A percentile compares a stretch with the other conserved stretches of the same genome.
Evolutionary conservation across 2,113 vertebrate genomes (phyloP).

Genomic region (Marcusenius ussheri): DNA sequence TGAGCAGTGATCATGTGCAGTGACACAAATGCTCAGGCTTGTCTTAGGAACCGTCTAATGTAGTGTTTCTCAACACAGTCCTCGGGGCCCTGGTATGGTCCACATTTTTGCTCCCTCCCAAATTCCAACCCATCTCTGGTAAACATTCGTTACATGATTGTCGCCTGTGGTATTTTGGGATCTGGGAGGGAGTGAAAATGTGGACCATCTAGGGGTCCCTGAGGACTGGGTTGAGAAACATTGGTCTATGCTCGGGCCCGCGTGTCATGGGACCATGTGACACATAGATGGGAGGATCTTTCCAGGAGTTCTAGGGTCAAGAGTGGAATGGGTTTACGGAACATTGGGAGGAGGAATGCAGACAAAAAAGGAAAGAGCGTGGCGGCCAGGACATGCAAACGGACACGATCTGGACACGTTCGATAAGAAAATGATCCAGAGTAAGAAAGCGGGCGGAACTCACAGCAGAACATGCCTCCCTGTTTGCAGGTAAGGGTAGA

Average conservation of each 20-base stretch:
- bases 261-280: neutral
- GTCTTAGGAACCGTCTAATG: neutral
- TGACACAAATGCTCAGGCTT: neutral
- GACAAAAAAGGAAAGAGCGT: neutral
- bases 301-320: neutral
- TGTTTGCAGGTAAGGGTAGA: conserved; percentile 76
- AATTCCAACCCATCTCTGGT: neutral
- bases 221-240: neutral
- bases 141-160: neutral
- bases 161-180: neutral
- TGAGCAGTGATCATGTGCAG: neutral
- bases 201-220: neutral
- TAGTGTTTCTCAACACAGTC: neutral
- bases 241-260: neutral
- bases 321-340: neutral
- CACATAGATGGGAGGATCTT: neutral
- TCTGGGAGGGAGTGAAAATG: neutral
- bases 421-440: neutral
- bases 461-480: neutral
- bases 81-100: neutral
- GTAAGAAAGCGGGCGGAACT: neutral
- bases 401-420: neutral
- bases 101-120: neutral
- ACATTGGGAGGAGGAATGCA: neutral
- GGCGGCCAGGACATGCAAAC: neutral